Evolutionary conservation across 37 sponge, comb jelly and placozoan genomes (phyloP).

Genomic region (Ephydatia muelleri): DNA sequence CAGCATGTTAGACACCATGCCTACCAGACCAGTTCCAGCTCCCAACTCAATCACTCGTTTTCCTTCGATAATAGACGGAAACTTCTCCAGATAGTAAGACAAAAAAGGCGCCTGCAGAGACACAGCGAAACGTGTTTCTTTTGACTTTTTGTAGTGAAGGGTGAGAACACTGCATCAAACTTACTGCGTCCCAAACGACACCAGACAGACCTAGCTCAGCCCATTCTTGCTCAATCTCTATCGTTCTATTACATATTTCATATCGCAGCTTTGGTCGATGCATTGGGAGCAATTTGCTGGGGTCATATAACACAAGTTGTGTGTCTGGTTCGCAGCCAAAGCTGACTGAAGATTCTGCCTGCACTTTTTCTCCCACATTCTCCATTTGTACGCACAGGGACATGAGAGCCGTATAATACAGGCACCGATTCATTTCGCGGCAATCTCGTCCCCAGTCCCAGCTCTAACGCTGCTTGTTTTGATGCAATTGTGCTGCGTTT

Average conservation of each 20-base stretch:
- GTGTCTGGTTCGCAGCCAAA: not conserved
- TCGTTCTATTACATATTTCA: not conserved
- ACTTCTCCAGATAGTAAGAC: constrained; percentile 42
- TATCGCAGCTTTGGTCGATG: not conserved
- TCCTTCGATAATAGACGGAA: not conserved
- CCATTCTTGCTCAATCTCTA: constrained; percentile 52
- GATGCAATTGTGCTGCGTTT: not conserved
- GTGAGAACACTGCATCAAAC: not conserved
- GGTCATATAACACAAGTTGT: not conserved
- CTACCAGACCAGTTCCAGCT: constrained; percentile 74
- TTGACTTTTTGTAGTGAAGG: not conserved
- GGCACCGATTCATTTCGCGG: not conserved
- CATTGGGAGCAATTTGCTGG: not conserved
- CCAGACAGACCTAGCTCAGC: constrained; percentile 55
- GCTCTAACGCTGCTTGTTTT: not conserved
- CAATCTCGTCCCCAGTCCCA: not conserved
- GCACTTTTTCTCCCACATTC: not conserved
- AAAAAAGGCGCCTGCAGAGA: constrained; percentile 35
- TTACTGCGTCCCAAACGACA: constrained; percentile 79
- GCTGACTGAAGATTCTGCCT: not conserved
- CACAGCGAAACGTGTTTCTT: not conserved
- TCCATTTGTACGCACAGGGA: not conserved
- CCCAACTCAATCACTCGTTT: constrained; percentile 73
- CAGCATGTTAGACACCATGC: constrained; percentile 65
- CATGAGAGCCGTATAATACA: not conserved